Evolutionary conservation across 2,888 invertebrate genomes (phyloP).

Genomic region (Stramonita haemastoma): DNA sequence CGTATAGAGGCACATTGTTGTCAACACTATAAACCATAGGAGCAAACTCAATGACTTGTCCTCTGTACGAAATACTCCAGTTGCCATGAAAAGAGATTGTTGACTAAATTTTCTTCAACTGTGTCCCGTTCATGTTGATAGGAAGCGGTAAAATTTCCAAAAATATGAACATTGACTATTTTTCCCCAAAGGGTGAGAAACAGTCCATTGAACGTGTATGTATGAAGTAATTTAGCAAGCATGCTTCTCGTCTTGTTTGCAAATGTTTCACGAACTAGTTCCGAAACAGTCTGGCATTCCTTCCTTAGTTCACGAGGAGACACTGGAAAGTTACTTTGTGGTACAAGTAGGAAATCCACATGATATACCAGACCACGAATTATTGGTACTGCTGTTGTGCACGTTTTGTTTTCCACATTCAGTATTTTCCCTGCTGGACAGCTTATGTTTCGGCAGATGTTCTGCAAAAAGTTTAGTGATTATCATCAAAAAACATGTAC

Average conservation of each 20-base stretch:
- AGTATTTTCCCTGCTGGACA: not conserved
- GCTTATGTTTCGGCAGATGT: constrained; percentile 22
- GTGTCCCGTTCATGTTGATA: not conserved
- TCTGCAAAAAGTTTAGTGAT: not conserved
- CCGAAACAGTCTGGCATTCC: not conserved
- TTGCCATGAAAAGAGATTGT: not conserved
- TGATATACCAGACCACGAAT: constrained; percentile 32
- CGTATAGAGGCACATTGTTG: not conserved
- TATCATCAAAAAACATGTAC: too few relatives aligned
- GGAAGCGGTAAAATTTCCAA: not conserved
- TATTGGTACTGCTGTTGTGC: constrained; percentile 5
- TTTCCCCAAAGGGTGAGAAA: not conserved
- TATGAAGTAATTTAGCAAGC: not conserved
- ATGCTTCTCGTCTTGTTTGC: not conserved
- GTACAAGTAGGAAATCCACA: not conserved
- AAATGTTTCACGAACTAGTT: not conserved
- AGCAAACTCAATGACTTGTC: not conserved
- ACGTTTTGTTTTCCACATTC: constrained; percentile 13
- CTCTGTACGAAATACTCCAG: not conserved
- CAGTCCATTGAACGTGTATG: not conserved
- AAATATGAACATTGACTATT: not conserved
- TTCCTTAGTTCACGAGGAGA: not conserved
- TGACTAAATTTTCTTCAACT: not conserved
- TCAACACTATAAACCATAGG: not conserved
- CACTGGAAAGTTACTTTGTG: not conserved